Conservation (phyloP, 2,888 invertebrate genomes). For the Meiosimyza platycephala region DNA sequence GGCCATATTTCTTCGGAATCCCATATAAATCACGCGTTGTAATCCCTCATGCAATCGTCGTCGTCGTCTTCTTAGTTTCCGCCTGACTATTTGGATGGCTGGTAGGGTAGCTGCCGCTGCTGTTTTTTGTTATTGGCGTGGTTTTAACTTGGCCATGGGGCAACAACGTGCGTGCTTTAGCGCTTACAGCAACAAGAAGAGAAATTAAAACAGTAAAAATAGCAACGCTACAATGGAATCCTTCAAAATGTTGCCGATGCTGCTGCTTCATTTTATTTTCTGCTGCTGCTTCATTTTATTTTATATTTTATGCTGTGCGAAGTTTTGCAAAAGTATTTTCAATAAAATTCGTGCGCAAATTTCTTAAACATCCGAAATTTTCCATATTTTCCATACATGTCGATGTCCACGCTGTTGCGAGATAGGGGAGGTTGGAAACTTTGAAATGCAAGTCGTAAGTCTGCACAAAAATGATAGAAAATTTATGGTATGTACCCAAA, state of each 20-base stretch:
- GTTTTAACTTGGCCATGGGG: conserved; percentile 5
- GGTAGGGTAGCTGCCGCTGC: neutral
- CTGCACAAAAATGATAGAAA: too few relatives aligned
- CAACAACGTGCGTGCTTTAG: conserved; percentile 17
- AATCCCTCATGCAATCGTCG: conserved; percentile 68
- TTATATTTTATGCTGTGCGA: conserved; percentile 17
- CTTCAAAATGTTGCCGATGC: conserved; percentile 6
- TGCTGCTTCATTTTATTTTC: neutral
- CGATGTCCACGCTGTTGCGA: too few relatives aligned
- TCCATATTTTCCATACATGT: too few relatives aligned
- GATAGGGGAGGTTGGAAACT: neutral
- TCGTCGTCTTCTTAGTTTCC: conserved; percentile 50
- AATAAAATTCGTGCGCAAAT: conserved; percentile 25
- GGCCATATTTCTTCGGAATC: conserved; percentile 69
- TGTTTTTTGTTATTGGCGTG: neutral
- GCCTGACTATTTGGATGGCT: too few relatives aligned
- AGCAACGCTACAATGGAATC: neutral
- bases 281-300: neutral
- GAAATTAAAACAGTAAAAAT: neutral
- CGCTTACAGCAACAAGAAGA: conserved; percentile 3
- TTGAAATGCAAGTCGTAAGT: too few relatives aligned
- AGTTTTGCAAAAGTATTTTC: conserved; percentile 21
- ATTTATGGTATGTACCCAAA: too few relatives aligned
- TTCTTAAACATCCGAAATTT: conserved; percentile 20
- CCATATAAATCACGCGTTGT: conserved; percentile 68